A percentile compares a stretch with the other conserved stretches of the same genome.
These are phyloP conservation scores for Tokudaia muenninki DNA, from an alignment of 2,797 vertebrate genomes.

Conservation along the genomic window DNA sequence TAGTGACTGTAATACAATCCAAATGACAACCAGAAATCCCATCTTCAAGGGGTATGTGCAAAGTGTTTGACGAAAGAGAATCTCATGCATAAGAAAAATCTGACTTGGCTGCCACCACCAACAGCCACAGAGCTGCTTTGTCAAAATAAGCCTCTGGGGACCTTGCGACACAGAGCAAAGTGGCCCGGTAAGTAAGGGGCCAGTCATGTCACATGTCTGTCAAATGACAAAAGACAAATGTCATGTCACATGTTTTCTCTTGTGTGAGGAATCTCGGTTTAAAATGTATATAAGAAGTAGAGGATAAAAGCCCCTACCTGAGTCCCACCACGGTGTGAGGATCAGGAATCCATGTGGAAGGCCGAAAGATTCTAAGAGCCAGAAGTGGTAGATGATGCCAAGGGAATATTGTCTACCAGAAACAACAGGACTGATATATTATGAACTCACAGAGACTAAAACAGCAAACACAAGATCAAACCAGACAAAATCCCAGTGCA, in stretches of 20 bases:
- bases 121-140: background rate
- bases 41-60: background rate
- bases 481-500: background rate
- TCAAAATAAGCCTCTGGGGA: conserved; percentile 17
- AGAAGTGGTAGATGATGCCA: background rate
- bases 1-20: background rate
- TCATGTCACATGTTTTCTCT: background rate
- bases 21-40: background rate
- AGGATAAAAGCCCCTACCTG: background rate
- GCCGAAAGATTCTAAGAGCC: background rate
- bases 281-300: background rate
- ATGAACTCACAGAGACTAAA: background rate
- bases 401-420: background rate
- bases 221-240: background rate
- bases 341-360: background rate
- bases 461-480: background rate
- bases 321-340: background rate
- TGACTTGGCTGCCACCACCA: background rate
- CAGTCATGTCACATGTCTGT: background rate
- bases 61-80: background rate
- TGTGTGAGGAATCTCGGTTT: background rate
- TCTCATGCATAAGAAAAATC: background rate
- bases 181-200: background rate
- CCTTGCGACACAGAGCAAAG: conserved; percentile 8
- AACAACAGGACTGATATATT: no score